Evolutionary conservation across 2,113 vertebrate species (phyloP).

Genomic region (Fulica atra): DNA sequence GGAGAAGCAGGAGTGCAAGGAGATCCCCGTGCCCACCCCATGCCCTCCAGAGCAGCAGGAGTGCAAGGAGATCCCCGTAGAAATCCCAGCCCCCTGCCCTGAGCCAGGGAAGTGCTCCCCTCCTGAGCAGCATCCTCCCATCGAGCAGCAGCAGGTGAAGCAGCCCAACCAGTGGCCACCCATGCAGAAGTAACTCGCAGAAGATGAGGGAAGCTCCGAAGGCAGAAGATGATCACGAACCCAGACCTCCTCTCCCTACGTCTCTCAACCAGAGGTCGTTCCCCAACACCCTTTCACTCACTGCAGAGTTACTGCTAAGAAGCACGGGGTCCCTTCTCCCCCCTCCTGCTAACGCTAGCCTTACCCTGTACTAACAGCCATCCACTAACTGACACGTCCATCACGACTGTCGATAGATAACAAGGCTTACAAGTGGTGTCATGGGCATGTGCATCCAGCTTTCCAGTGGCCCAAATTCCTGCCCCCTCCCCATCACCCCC

Average conservation of each 20-base stretch:
- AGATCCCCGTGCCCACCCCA: neutral
- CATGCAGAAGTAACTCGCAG: neutral
- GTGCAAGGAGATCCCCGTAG: neutral
- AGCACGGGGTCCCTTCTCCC: neutral
- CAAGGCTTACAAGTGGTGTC: neutral
- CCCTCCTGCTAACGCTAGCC: neutral
- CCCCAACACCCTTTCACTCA: neutral
- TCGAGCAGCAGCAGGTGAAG: slow-evolving; percentile 44
- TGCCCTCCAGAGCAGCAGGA: neutral
- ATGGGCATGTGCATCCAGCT: neutral
- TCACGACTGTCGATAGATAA: neutral
- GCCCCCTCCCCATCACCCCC: neutral
- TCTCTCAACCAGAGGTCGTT: neutral
- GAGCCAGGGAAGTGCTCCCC: neutral
- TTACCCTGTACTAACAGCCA: neutral
- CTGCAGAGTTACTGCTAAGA: neutral
- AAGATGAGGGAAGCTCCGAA: neutral
- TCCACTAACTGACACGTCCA: neutral
- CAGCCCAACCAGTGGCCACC: slow-evolving; percentile 26
- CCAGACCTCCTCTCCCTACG: neutral
- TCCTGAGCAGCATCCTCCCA: neutral
- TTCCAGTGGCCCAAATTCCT: neutral
- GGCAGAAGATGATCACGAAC: neutral
- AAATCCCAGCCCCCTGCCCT: neutral
- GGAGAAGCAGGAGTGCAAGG: neutral